phyloP scores from a whole-genome alignment of 2,113 vertebrate genomes.

The Polypterus bichir region DNA sequence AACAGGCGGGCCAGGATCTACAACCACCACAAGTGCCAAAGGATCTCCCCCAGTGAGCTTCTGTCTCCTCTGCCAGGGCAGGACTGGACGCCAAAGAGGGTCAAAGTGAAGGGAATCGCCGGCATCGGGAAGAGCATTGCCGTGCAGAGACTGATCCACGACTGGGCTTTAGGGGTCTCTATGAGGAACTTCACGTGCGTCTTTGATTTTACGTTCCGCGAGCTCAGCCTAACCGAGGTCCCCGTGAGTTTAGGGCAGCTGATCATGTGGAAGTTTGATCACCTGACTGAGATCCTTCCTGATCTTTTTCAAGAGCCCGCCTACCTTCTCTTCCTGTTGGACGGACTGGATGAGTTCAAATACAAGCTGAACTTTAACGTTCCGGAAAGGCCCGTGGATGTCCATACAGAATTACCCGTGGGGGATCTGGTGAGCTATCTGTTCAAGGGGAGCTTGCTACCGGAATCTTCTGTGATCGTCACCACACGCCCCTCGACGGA shows the following conservation, averaged over 20 bases:
- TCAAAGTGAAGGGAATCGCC: conserved; percentile 47
- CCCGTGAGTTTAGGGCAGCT: conserved; percentile 33
- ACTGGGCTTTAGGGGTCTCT: conserved; percentile 48
- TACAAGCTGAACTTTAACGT: conserved; percentile 24
- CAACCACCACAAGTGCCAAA: conserved; percentile 36
- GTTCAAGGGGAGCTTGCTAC: conserved; percentile 37
- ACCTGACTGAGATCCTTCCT: conserved; percentile 26
- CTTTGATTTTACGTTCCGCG: conserved; percentile 39
- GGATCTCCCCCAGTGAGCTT: conserved; percentile 26
- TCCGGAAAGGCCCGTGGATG: conserved; percentile 19
- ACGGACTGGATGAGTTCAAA: conserved; percentile 44
- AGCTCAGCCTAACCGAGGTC: conserved; percentile 30
- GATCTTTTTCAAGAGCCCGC: conserved; percentile 22
- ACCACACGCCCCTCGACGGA: conserved; percentile 34
- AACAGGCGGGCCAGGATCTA: conserved; percentile 39
- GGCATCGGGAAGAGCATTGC: conserved; percentile 57
- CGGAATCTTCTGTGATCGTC: conserved; percentile 34
- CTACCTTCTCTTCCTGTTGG: conserved; percentile 37
- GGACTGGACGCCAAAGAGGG: conserved; percentile 28
- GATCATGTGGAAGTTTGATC: conserved; percentile 26
- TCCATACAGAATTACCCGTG: conserved; percentile 20
- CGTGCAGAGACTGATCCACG: conserved; percentile 45
- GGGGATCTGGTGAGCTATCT: conserved; percentile 36
- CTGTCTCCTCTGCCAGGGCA: conserved; percentile 20
- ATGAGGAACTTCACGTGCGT: conserved; percentile 38